These are phyloP conservation scores for Menidia menidia DNA, from an alignment of 2,797 vertebrate species.

Conservation along the genomic window DNA sequence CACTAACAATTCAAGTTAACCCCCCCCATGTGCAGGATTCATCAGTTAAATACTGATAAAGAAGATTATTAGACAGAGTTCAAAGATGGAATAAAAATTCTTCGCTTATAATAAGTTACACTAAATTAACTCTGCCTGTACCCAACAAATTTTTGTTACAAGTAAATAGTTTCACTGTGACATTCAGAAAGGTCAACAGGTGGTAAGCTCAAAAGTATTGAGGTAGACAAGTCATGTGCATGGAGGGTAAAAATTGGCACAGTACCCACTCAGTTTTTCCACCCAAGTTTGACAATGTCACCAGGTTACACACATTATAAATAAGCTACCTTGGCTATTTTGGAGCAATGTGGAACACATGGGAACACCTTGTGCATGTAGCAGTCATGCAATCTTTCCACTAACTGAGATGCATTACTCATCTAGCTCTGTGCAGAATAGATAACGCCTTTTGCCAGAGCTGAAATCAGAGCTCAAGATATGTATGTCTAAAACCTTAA, in stretches of 20 bases:
- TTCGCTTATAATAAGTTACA: too few relatives aligned
- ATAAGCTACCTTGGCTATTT: constrained; percentile 25
- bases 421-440: neutral
- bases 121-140: neutral
- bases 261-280: constrained; percentile 2
- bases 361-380: constrained; percentile 4
- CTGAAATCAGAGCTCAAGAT: constrained; percentile 3
- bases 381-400: constrained; percentile 23
- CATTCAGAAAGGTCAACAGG: constrained; percentile 4
- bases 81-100: too few relatives aligned
- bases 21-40: too few relatives aligned
- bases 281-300: neutral
- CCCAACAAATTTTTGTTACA: neutral
- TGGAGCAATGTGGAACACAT: constrained; percentile 25
- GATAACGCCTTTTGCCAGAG: neutral
- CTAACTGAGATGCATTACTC: constrained; percentile 13
- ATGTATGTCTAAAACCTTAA: neutral
- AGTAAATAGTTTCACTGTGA: neutral
- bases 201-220: neutral
- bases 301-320: constrained; percentile 26
- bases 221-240: too few relatives aligned
- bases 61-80: too few relatives aligned
- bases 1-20: too few relatives aligned
- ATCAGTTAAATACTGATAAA: too few relatives aligned
- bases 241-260: neutral